Base-by-base conservation (phyloP, 64 coral and sea anemone genomes). In the Montipora capricornis region DNA sequence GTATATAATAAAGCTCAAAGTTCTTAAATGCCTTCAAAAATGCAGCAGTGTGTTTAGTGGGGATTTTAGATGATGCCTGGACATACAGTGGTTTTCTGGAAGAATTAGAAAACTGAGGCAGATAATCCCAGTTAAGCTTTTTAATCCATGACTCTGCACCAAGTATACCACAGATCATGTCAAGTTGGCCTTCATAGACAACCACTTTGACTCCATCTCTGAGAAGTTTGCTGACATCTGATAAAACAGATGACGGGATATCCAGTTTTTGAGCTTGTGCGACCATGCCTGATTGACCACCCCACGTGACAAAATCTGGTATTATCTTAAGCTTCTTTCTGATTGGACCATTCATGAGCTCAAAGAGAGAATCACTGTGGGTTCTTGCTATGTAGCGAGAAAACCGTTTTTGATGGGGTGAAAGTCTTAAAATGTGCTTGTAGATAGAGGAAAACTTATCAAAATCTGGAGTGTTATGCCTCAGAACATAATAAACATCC, bases 301-400 rank as follows among this genome's bases (percentile, higher is more conserved):
- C 91, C 97, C 97, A 98, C 10, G 59, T 94, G 55, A 98, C 97
- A 69, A 91, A 62, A 66, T 91, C 88, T 47, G 97, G 97, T 82
- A 98, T 98, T 46, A 98, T 92, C 9, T 94, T 94, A 53, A 98
- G 97, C 84, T 98, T 98, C 17, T 98, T 94, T 80, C 94, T 98
- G 82, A 98, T 96, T 94, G 97, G 97, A 10, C 97, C 97, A 91
- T 98, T 98, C 97, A 98, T 98, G 78, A 98, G 91, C 0, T 90
- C 60, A 49, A 69, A 71, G 5, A 98, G 84, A 3, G 91, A 48
- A 61, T 94, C 66, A 64, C 77, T 45, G 7, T 96, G 76, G 1
- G 90, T 89, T 46, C 94, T 88, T 67, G 88, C 20, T 16, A 94
- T 80, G 45, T 98, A 92, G 2, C 89, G 79, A 24, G 87, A 62